Base-by-base conservation (phyloP, 2,888 invertebrate species). In the Drosophila kambysellisi region DNA sequence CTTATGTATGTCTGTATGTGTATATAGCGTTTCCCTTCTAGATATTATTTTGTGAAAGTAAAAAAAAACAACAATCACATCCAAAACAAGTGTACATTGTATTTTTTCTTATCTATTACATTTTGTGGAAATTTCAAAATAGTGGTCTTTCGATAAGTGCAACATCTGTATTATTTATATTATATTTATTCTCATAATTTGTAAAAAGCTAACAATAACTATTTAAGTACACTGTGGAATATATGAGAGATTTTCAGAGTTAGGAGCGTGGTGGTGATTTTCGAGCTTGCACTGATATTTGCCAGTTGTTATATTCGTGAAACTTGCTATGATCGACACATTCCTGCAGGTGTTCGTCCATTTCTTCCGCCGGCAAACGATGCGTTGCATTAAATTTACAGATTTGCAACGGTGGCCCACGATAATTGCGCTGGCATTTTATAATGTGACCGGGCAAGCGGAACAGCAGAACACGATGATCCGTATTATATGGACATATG, bases 321-420 rank as follows among this genome's bases (percentile, higher is more conserved):
- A 88, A 89, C 4, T 66, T 76, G 9, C 74, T 65, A 35, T 82
- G 83, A 37, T 92, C 92, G 0, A 46, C 59, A 32, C 93, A 93
- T 4, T 79, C 66, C 35, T 79, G 72, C 17, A 93, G 72, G 54
- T 93, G 93, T 1, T 72, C 39, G 7, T 76, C 69, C 92, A 93
- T 91, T 25, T 69, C 43, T 1, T 79, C 84, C 0, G 43, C 25
- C 4, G 78, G 86, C 0, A 93, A 79, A 4, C 91, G 83, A 53
- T 93, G 93, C 0, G 91, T 90, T n/a, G 93, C 93, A 74, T 93
- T 93, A 64, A 90, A 93, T 20, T 91, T 85, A 53, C 93, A 93
- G 7, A 79, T 83, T 8, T 86, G 82, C 60, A 93, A 48, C 6
- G 91, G 89, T 3, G 91, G 91, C 1, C 86, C 89, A 0, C 0